Percentiles rank a stretch among this genome's conserved stretches.
These are phyloP conservation scores for Teleogryllus occipitalis DNA, from an alignment of 1,140 invertebrate genomes.

Conservation along the genomic window DNA sequence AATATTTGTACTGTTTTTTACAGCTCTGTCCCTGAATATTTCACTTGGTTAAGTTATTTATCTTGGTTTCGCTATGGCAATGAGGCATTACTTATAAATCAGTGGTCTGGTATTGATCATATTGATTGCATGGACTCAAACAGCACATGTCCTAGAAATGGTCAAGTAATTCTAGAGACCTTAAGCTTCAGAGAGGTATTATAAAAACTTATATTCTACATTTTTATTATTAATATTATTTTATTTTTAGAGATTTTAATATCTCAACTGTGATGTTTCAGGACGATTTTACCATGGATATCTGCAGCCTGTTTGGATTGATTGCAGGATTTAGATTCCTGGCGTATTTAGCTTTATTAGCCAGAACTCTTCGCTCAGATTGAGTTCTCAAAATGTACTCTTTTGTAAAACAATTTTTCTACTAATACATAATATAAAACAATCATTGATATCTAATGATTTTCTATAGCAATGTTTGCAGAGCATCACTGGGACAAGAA, in stretches of 20 bases:
- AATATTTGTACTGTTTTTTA: slow-evolving; percentile 18
- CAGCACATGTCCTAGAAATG: slow-evolving; percentile 63
- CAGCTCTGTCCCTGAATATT: slow-evolving; percentile 78
- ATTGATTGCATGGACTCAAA: slow-evolving; percentile 57
- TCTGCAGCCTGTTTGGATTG: neutral
- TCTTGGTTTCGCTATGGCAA: slow-evolving; percentile 95
- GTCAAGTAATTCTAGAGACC: slow-evolving; percentile 66
- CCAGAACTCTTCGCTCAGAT: neutral
- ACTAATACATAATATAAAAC: neutral
- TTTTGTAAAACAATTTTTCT: neutral
- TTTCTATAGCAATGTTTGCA: no score
- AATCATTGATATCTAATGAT: no score
- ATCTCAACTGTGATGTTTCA: neutral
- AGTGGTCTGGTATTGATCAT: slow-evolving; percentile 69
- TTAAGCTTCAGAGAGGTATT: slow-evolving; percentile 67
- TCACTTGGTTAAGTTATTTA: slow-evolving; percentile 84
- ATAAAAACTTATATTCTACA: neutral
- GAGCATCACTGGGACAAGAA: no score
- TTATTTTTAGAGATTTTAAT: no score
- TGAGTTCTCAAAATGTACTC: neutral
- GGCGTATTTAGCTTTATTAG: neutral
- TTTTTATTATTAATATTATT: no score
- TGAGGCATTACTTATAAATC: slow-evolving; percentile 87
- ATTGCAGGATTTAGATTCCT: neutral
- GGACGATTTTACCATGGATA: neutral